Evolutionary conservation across 2,113 vertebrate genomes (phyloP), one percentile per base, ranked within the genome.

Genomic region (Nestor notabilis): DNA sequence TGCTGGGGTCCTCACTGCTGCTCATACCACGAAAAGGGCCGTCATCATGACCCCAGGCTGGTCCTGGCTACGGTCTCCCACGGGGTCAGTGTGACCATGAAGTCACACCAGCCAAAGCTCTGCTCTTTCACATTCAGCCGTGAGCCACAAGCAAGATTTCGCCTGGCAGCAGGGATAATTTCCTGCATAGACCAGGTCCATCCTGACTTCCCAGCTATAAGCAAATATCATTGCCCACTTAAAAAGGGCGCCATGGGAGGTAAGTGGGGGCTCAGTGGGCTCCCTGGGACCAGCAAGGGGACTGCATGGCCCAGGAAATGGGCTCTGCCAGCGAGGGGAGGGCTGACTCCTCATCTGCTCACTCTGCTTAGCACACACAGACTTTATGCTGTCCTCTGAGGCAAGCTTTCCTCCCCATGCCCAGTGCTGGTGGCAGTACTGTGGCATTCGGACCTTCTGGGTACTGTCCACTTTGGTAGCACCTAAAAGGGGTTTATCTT

Each of bases 11-110:
- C 29, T 46, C 33, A 1, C 64, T 63, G 43, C 52, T 43, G 13
- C 64, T 63, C 1, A 0, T 18, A 29, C 33, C 47, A 55, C 68
- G 31, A 47, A 21, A 9, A 41, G 43, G 53, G 17, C 13, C 65
- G 74, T 20, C 41, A 64, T 23, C 4, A 21, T 5, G 5, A 10
- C 35, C 19, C 0, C 0, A 9, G 29, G 61, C 41, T 31, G 24
- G 60, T 17, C 53, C 35, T 19, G 28, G 41, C 31, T 10, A 2
- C 3, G 28, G 21, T 16, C 31, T 31, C 13, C 27, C 70, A n/a
- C 69, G 21, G n/a, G 13, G 10, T 24, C 3, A 2, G 7, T 8
- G 31, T 16, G 37, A 39, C 8, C 11, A 28, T 39, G 13, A 10
- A 24, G 35, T 19, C 29, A 28, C 4, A 15, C 11, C 53, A 84